These are phyloP conservation scores for Ptychochromis oligacanthus DNA, from an alignment of 2,113 vertebrate genomes.

Conservation along the genomic window DNA sequence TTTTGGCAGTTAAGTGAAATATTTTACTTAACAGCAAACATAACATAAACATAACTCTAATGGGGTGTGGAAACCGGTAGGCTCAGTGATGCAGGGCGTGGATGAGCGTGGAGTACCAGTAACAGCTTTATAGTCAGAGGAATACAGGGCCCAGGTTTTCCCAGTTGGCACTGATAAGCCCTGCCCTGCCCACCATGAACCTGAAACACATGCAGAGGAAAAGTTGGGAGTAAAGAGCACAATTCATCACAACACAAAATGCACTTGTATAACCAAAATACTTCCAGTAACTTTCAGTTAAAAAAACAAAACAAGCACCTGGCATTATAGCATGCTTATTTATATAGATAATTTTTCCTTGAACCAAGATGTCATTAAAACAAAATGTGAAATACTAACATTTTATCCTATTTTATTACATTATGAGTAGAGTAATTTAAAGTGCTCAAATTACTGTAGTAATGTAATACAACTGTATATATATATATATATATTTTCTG, in stretches of 20 bases:
- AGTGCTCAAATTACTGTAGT: too few relatives aligned
- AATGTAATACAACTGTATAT: too few relatives aligned
- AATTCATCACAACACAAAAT: neutral
- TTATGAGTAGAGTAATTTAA: too few relatives aligned
- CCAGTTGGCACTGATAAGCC: neutral
- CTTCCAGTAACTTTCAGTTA: neutral
- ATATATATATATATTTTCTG: too few relatives aligned
- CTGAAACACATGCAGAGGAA: neutral
- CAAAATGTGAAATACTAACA: too few relatives aligned
- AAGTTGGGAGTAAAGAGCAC: neutral
- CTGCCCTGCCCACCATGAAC: neutral
- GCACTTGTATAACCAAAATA: neutral
- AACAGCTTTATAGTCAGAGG: neutral
- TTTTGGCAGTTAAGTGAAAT: neutral
- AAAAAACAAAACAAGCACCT: neutral
- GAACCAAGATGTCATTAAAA: too few relatives aligned
- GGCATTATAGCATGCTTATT: neutral
- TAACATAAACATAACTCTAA: neutral
- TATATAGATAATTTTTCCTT: too few relatives aligned
- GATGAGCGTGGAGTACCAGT: neutral
- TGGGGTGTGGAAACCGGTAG: neutral
- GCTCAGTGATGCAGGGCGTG: neutral
- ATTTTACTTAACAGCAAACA: neutral
- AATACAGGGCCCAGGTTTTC: neutral
- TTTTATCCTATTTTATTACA: too few relatives aligned